These are phyloP conservation scores for Mactra quadrangularis DNA, from an alignment of 1,140 invertebrate genomes.

Conservation along the genomic window DNA sequence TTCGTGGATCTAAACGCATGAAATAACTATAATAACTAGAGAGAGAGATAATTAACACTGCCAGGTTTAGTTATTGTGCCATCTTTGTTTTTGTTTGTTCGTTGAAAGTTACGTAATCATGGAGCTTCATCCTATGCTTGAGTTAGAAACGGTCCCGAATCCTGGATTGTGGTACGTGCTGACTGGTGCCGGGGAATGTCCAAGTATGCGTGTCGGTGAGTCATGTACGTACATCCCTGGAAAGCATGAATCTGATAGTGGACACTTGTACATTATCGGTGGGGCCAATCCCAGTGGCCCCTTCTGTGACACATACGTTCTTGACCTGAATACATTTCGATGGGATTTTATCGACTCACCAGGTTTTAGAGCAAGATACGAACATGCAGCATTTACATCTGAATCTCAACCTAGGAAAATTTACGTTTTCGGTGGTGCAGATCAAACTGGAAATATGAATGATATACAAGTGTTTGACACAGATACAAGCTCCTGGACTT, in stretches of 20 bases:
- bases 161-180: slow-evolving; percentile 81
- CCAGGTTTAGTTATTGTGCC: slow-evolving; percentile 6
- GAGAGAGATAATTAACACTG: neutral
- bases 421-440: slow-evolving; percentile 83
- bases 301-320: slow-evolving; percentile 80
- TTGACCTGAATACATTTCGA: slow-evolving; percentile 80
- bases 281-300: slow-evolving; percentile 82
- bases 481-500: slow-evolving; percentile 73
- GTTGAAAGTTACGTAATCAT: slow-evolving; percentile 63
- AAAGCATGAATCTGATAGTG: slow-evolving; percentile 70
- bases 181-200: slow-evolving; percentile 79
- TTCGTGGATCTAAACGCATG: neutral
- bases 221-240: slow-evolving; percentile 75
- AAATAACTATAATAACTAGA: slow-evolving; percentile 7
- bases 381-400: slow-evolving; percentile 81
- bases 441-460: slow-evolving; percentile 82
- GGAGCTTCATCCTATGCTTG: slow-evolving; percentile 82
- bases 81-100: neutral
- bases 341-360: slow-evolving; percentile 80
- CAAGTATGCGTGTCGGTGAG: slow-evolving; percentile 82
- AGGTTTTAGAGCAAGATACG: slow-evolving; percentile 79
- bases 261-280: slow-evolving; percentile 82
- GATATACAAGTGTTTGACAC: slow-evolving; percentile 81
- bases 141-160: slow-evolving; percentile 73
- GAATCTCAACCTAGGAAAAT: slow-evolving; percentile 76